phyloP scores from a whole-genome alignment of 1,140 invertebrate genomes.

The Mizuhopecten yessoensis region DNA sequence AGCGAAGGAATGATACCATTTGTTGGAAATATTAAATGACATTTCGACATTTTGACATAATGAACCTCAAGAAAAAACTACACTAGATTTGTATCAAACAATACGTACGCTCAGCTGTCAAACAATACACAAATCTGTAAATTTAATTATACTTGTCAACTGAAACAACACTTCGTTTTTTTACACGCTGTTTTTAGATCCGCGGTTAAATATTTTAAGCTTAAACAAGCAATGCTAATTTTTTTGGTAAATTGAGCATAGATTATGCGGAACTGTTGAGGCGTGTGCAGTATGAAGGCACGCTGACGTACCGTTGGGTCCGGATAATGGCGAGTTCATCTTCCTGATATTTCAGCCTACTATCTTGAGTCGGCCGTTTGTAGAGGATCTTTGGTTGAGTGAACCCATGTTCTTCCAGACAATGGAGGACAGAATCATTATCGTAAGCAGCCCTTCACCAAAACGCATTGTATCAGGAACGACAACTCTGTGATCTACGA shows the following conservation, averaged over 20 bases:
- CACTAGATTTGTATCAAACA: slow-evolving; percentile 20
- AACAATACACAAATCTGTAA: slow-evolving; percentile 28
- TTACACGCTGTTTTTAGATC: slow-evolving; percentile 1
- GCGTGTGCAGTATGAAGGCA: neutral
- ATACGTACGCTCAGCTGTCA: slow-evolving; percentile 2
- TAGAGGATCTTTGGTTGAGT: slow-evolving; percentile 23
- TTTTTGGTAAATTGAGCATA: slow-evolving; percentile 33
- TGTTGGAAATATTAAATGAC: slow-evolving; percentile 21
- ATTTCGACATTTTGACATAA: slow-evolving; percentile 39
- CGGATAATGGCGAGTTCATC: slow-evolving; percentile 26
- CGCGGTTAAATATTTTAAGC: slow-evolving; percentile 1
- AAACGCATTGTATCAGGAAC: neutral
- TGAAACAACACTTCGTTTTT: slow-evolving; percentile 25
- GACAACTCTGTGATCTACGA: neutral
- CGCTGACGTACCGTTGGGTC: neutral
- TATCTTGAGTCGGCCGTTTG: neutral
- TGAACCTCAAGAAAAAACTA: slow-evolving; percentile 18
- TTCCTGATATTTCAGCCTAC: slow-evolving; percentile 33
- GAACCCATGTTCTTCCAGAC: neutral
- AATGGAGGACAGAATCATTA: slow-evolving; percentile 6
- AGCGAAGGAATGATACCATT: slow-evolving; percentile 38
- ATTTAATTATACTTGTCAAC: slow-evolving; percentile 40
- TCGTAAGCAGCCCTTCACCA: neutral
- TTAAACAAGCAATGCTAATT: slow-evolving; percentile 24
- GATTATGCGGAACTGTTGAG: slow-evolving; percentile 29